A percentile compares a stretch with the other conserved stretches of the same genome.
Conservation (phyloP, 1,140 invertebrate species). For the Bombus superbus region DNA sequence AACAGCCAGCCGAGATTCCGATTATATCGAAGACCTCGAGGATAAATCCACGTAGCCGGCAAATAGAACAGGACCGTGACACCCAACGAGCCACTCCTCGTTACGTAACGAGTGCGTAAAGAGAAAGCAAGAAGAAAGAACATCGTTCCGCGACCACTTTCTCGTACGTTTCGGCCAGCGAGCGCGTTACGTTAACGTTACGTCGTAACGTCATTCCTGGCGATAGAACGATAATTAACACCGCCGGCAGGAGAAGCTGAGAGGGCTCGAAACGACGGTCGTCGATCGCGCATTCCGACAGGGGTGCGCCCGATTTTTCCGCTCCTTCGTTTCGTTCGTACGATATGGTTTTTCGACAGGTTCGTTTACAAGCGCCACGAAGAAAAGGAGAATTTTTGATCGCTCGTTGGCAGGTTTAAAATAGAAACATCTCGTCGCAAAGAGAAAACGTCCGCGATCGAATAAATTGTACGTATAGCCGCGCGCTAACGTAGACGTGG, state of each 20-base stretch:
- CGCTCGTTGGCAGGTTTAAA: no score
- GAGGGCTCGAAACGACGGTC: no score
- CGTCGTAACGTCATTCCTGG: conserved; percentile 57
- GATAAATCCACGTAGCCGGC: not conserved
- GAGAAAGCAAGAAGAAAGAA: conserved; percentile 81
- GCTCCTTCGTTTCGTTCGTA: not conserved
- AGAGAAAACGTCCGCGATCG: not conserved
- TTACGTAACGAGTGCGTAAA: conserved; percentile 76
- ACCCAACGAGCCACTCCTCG: conserved; percentile 72
- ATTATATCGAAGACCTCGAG: not conserved
- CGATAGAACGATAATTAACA: conserved; percentile 63
- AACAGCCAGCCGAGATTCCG: not conserved
- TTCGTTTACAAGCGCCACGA: not conserved
- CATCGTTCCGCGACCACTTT: conserved; percentile 75
- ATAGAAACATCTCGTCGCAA: no score
- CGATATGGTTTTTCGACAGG: not conserved
- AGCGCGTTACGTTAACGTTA: conserved; percentile 71
- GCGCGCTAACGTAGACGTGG: not conserved
- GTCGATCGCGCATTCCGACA: conserved; percentile 51
- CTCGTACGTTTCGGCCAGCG: conserved; percentile 75
- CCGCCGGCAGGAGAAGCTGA: conserved; percentile 1
- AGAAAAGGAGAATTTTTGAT: no score
- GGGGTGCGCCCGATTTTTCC: not conserved
- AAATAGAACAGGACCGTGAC: conserved; percentile 69
- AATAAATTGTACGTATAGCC: not conserved